phyloP scores from a whole-genome alignment of 1,140 invertebrate species.

The Diprion similis region DNA sequence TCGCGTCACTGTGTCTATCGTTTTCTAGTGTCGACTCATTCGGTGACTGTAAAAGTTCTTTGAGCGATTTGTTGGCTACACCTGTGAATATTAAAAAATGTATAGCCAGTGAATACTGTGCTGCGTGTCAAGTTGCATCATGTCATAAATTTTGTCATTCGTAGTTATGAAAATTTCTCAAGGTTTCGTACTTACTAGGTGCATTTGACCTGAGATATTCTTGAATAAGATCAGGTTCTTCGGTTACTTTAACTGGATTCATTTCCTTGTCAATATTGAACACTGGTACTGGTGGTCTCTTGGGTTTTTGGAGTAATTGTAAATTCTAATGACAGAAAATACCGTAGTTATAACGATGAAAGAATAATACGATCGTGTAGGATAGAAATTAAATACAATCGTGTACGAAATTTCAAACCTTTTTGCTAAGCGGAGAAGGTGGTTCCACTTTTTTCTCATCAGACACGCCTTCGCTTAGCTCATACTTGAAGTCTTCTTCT shows the following conservation, averaged over 20 bases:
- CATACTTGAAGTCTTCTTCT: conserved; percentile 64
- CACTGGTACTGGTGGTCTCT: conserved; percentile 37
- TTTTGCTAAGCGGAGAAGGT: conserved; percentile 71
- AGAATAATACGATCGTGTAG: neutral
- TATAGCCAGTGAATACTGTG: neutral
- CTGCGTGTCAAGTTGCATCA: neutral
- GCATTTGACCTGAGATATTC: conserved; percentile 44
- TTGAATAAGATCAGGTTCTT: conserved; percentile 43
- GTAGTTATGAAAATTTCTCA: no score
- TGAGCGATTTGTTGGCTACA: conserved; percentile 25
- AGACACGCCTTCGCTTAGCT: conserved; percentile 42
- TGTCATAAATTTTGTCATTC: neutral
- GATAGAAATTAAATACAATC: conserved; percentile 2
- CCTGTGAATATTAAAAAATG: conserved; percentile 17
- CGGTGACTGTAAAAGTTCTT: conserved; percentile 31
- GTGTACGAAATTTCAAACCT: conserved; percentile 43
- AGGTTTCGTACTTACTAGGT: conserved; percentile 23
- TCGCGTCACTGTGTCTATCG: neutral
- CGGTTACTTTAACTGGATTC: conserved; percentile 21
- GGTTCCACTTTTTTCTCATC: conserved; percentile 44
- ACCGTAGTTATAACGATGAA: conserved; percentile 17
- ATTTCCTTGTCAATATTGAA: conserved; percentile 38
- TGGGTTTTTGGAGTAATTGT: conserved; percentile 50
- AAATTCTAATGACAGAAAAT: conserved; percentile 48
- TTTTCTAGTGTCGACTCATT: neutral